A percentile compares a stretch with the other conserved stretches of the same genome.
Evolutionary conservation across 2,888 invertebrate genomes (phyloP).

Genomic region (Diaprepes abbreviatus): DNA sequence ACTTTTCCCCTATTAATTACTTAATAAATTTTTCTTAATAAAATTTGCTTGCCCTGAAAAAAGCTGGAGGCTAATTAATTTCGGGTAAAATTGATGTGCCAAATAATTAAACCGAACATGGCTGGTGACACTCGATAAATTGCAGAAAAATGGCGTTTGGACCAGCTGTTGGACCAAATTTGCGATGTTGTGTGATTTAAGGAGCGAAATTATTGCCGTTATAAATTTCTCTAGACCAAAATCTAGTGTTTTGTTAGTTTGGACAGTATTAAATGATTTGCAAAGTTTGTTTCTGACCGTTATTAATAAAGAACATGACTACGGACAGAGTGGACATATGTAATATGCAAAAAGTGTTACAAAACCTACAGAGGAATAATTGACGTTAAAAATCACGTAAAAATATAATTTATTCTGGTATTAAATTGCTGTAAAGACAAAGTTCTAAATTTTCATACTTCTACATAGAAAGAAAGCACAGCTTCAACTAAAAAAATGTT

Average conservation of each 20-base stretch:
- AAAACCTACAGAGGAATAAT: too few species aligned
- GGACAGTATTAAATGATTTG: slow-evolving; percentile 36
- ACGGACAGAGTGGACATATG: background rate
- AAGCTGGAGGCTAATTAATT: slow-evolving; percentile 42
- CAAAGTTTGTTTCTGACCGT: slow-evolving; percentile 27
- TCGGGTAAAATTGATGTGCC: slow-evolving; percentile 45
- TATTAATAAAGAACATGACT: slow-evolving; percentile 25
- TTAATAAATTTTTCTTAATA: slow-evolving; percentile 34
- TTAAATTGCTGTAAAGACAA: too few species aligned
- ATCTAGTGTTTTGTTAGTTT: slow-evolving; percentile 44
- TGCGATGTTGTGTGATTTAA: slow-evolving; percentile 54
- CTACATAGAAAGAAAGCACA: too few species aligned
- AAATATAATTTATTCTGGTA: too few species aligned
- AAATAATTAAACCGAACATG: slow-evolving; percentile 50
- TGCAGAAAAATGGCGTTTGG: slow-evolving; percentile 54
- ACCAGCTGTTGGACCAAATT: slow-evolving; percentile 54
- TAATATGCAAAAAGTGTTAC: background rate
- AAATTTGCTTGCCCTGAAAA: slow-evolving; percentile 22
- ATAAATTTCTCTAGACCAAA: slow-evolving; percentile 50
- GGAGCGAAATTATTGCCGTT: slow-evolving; percentile 51
- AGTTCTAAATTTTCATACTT: too few species aligned
- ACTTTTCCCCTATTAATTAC: slow-evolving; percentile 33
- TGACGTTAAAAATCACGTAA: too few species aligned
- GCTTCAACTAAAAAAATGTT: too few species aligned
- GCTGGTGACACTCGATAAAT: slow-evolving; percentile 55